phyloP scores from a whole-genome alignment of 2,113 vertebrate genomes.

The Rana temporaria region DNA sequence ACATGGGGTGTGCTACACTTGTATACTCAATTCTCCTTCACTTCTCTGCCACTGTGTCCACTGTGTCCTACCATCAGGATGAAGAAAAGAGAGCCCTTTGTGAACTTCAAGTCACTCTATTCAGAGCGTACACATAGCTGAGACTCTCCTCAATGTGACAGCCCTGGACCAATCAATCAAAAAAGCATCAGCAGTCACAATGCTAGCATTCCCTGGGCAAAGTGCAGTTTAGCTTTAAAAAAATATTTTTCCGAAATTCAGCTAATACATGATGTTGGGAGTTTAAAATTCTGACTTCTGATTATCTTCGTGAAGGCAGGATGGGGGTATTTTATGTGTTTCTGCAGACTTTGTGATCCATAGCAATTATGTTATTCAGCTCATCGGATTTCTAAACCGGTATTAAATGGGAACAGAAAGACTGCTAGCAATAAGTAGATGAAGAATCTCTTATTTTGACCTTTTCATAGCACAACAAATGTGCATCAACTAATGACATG shows the following conservation, averaged over 20 bases:
- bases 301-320: neutral
- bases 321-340: neutral
- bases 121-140: too few relatives aligned
- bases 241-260: neutral
- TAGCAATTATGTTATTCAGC: neutral
- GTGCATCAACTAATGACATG: slow-evolving; percentile 33
- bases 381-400: slow-evolving; percentile 10
- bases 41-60: too few relatives aligned
- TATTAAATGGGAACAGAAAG: neutral
- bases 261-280: neutral
- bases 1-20: too few relatives aligned
- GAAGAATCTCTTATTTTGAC: neutral
- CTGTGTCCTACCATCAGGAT: too few relatives aligned
- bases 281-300: neutral
- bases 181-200: too few relatives aligned
- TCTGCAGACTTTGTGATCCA: neutral
- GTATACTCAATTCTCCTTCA: too few relatives aligned
- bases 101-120: too few relatives aligned
- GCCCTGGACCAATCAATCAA: too few relatives aligned
- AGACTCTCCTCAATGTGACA: too few relatives aligned
- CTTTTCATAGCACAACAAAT: slow-evolving; percentile 31
- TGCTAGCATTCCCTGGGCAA: too few relatives aligned
- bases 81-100: too few relatives aligned
- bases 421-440: neutral
- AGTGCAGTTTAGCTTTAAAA: too few relatives aligned